Conservation (phyloP, 2,888 invertebrate genomes). For the Brassicogethes aeneus region DNA sequence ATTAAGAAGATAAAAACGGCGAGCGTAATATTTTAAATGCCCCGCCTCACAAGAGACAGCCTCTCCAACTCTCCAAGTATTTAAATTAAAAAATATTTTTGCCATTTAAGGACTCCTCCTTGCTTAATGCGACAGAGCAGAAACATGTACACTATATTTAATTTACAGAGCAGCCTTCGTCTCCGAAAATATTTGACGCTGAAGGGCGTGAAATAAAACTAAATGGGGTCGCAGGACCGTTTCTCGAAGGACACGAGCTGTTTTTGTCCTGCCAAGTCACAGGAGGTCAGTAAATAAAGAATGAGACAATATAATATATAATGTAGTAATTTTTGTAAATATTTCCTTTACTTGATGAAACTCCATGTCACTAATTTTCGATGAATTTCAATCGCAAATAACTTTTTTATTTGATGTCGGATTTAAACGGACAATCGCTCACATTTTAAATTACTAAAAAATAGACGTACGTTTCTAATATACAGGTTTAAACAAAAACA, state of each 20-base stretch:
- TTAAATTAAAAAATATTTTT: neutral
- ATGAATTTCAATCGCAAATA: too few relatives aligned
- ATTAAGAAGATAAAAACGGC: neutral
- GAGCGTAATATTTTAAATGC: neutral
- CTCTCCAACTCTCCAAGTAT: neutral
- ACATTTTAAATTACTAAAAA: too few relatives aligned
- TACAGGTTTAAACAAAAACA: too few relatives aligned
- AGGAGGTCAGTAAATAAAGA: conserved; percentile 66
- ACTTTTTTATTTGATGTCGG: too few relatives aligned
- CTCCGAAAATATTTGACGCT: conserved; percentile 73
- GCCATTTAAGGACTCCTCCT: too few relatives aligned
- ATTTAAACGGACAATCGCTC: too few relatives aligned
- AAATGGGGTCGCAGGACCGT: conserved; percentile 66
- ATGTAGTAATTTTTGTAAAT: too few relatives aligned
- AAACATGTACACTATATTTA: neutral
- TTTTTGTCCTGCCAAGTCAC: conserved; percentile 77
- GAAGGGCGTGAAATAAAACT: conserved; percentile 67
- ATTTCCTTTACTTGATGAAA: too few relatives aligned
- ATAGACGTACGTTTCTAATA: too few relatives aligned
- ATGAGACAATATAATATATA: too few relatives aligned
- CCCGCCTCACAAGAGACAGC: neutral
- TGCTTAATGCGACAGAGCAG: too few relatives aligned
- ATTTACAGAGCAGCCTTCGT: conserved; percentile 65
- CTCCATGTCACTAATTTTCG: too few relatives aligned
- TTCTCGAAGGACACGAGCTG: conserved; percentile 76